A percentile compares a stretch with the other conserved stretches of the same genome.
Conservation (phyloP, 2,888 invertebrate species). For the Eledona agricola region DNA sequence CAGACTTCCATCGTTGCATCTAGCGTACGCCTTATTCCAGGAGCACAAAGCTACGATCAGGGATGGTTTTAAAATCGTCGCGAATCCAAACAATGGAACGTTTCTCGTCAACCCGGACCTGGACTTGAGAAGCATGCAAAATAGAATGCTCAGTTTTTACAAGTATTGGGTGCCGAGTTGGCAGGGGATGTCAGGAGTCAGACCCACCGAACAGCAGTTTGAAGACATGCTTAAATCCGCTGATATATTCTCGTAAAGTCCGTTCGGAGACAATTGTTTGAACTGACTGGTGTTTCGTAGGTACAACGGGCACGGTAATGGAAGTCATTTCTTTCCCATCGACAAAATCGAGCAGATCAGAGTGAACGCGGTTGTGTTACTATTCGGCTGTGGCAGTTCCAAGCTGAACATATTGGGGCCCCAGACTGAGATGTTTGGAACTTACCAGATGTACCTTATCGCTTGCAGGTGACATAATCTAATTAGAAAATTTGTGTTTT, state of each 20-base stretch:
- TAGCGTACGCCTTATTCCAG: slow-evolving; percentile 71
- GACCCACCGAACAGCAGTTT: slow-evolving; percentile 66
- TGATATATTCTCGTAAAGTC: slow-evolving; percentile 69
- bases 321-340: slow-evolving; percentile 68
- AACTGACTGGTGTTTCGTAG: slow-evolving; percentile 56
- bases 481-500: slow-evolving; percentile 11
- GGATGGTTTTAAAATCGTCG: slow-evolving; percentile 67
- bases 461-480: slow-evolving; percentile 55
- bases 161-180: slow-evolving; percentile 65
- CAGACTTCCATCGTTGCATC: slow-evolving; percentile 77
- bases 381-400: slow-evolving; percentile 73
- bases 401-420: slow-evolving; percentile 61
- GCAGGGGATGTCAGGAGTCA: slow-evolving; percentile 61
- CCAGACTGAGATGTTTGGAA: slow-evolving; percentile 62
- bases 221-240: slow-evolving; percentile 63
- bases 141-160: slow-evolving; percentile 62
- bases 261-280: background rate
- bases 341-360: slow-evolving; percentile 66
- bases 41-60: slow-evolving; percentile 67
- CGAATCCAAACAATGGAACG: slow-evolving; percentile 63
- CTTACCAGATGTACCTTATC: slow-evolving; percentile 63
- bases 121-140: slow-evolving; percentile 63
- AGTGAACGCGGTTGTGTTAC: slow-evolving; percentile 68
- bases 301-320: slow-evolving; percentile 77
- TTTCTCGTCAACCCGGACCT: slow-evolving; percentile 77